Base-by-base conservation (phyloP, 2,113 vertebrate species). In the Tychaedon coryphoeus region DNA sequence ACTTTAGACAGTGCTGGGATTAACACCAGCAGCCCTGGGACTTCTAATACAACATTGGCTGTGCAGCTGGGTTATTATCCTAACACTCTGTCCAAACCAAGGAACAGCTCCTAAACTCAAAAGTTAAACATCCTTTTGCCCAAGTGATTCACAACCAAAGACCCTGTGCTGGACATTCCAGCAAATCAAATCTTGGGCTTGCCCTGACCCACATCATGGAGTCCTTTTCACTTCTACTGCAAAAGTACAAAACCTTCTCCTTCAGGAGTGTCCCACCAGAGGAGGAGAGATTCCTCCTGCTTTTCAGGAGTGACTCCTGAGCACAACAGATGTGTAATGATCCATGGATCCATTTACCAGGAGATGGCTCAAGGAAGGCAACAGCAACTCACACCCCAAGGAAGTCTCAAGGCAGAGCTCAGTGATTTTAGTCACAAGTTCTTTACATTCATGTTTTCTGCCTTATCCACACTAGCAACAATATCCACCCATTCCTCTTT, bases 11-110 rank as follows among this genome's bases (percentile, higher is more conserved):
- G 42, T 66, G 38, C 18, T 81, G 43, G 54, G 45, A 78, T 72
- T 60, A 71, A 91, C 43, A 74, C 22, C 72, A 91, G 76, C 48
- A 91, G 45, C 56, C 18, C 25, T 71, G 86, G 65, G 86, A 92
- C 22, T 89, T 53, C 48, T 92, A 34, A 91, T 1, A 75, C 57
- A 87, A 88, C 73, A 87, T 0, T 69, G 80, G 65, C 40, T 81
- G 9, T 53, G 79, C 91, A 93, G 61, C 40, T 4, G 5, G 18
- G 40, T 57, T 92, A 48, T 81, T 45, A 45, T 73, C 48, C 42
- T n/a, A 42, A 40, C 12, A 75, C 23, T 65, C 43, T 57, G 47
- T 50, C 40, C 50, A 74, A 76, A 92, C 34, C 69, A 90, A 80
- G 29, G 22, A 81, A 34, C 13, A 77, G 47, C 22, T 64, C 31